Base-by-base conservation (phyloP, 2,113 vertebrate species). In the Cepphus grylle region DNA sequence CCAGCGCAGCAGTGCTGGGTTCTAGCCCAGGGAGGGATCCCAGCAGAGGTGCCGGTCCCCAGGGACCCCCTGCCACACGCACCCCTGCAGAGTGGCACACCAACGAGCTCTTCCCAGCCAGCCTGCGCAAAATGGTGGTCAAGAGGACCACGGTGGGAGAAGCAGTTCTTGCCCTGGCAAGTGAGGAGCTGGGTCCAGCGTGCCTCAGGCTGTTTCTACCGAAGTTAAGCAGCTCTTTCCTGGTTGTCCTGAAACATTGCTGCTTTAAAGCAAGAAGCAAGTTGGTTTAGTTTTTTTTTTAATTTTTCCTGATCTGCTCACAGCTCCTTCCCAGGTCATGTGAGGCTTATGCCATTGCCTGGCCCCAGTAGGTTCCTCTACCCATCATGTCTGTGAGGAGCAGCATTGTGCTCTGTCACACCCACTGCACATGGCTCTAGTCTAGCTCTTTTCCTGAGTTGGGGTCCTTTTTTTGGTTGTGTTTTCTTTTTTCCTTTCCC, bases 31-130 rank as follows among this genome's bases (percentile, higher is more conserved):
- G 22, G 27, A 2, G 5, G 43, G 67, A n/a, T 72, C 36, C 52
- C 66, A 40, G 74, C 38, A 67, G 91, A 66, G 30, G 2, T 11
- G 45, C 7, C 4, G 23, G 12, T 34, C 26, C 36, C 47, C 1
- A 3, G 40, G 55, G 50, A 4, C 12, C 20, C 15, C 11, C 13
- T 40, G 4, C 45, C 19, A 3, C 3, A 3, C 1, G 1, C 52
- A 15, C 6, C 71, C 20, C 40, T 76, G 67, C 22, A 8, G 40
- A 15, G 45, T 2, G 23, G 8, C 22, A 50, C 69, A 22, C 0
- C 1, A 47, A 12, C 53, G 3, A 19, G 72, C 27, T 25, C 52
- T 17, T 59, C 29, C 49, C 81, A 19, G 49, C 12, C 36, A 11
- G 20, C 14, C 45, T 17, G 27, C 6, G 3, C 14, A 11, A 27